Evolutionary conservation across 2,888 invertebrate species (phyloP).

Genomic region (Loripinus fragilis): DNA sequence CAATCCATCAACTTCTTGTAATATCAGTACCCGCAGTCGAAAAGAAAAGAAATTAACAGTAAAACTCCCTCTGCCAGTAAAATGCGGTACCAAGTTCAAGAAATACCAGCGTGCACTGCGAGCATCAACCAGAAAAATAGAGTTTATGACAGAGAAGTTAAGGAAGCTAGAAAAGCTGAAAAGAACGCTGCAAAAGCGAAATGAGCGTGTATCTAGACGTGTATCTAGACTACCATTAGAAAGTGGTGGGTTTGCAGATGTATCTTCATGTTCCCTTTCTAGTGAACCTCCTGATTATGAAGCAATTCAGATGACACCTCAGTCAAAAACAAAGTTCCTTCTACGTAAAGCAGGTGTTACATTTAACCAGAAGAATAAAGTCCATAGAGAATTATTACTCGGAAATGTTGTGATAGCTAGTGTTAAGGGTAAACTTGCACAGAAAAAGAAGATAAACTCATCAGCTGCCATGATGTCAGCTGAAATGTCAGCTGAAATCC

Average conservation of each 20-base stretch:
- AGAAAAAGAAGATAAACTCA: background rate
- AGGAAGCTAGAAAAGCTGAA: background rate
- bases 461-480: background rate
- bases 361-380: background rate
- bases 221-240: too few species aligned
- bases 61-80: too few species aligned
- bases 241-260: too few species aligned
- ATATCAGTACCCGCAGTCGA: too few species aligned
- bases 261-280: too few species aligned
- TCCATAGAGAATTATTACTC: background rate
- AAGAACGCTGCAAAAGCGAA: background rate
- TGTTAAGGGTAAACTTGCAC: background rate
- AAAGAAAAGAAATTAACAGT: too few species aligned
- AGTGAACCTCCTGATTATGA: too few species aligned
- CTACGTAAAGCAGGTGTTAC: background rate
- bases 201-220: background rate
- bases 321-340: background rate
- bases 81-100: too few species aligned
- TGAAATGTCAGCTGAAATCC: background rate
- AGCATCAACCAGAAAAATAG: background rate
- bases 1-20: too few species aligned
- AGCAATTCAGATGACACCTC: too few species aligned
- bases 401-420: background rate
- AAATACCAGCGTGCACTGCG: slow-evolving; percentile 7
- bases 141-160: background rate